These are phyloP conservation scores for Styela plicata DNA, from an alignment of 23 tunicate species.

Conservation along the genomic window DNA sequence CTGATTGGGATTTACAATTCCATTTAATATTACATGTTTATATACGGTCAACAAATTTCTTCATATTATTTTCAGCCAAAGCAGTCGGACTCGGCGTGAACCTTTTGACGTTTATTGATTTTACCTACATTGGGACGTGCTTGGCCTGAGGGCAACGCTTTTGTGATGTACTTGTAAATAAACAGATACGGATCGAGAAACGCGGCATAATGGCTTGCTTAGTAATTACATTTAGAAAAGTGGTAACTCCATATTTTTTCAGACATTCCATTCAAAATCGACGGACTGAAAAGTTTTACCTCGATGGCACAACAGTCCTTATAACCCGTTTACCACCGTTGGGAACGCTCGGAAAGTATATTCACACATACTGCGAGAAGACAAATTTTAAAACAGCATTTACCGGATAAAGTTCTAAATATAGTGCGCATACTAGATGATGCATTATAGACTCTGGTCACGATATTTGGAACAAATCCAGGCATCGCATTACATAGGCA, in stretches of 20 bases:
- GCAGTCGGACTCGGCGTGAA: not conserved
- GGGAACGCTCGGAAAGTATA: no score
- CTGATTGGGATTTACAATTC: no score
- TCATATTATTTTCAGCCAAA: not conserved
- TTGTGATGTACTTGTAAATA: conserved; percentile 6
- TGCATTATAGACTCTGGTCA: no score
- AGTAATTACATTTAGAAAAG: not conserved
- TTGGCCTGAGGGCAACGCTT: conserved; percentile 22
- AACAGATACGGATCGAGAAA: not conserved
- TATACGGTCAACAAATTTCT: not conserved
- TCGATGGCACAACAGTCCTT: not conserved
- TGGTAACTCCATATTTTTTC: not conserved
- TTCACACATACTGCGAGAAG: no score
- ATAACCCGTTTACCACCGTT: not conserved
- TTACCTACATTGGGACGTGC: not conserved
- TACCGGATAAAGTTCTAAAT: no score
- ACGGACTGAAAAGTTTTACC: not conserved
- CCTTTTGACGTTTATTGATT: not conserved
- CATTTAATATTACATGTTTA: not conserved
- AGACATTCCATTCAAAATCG: not conserved
- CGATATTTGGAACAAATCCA: no score
- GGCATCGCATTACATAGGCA: no score
- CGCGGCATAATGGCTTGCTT: not conserved
- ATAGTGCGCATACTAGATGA: no score
- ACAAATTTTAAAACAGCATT: no score